Evolutionary conservation across 2,888 invertebrate genomes (phyloP).

Genomic region (Barypeithes pellucidus): DNA sequence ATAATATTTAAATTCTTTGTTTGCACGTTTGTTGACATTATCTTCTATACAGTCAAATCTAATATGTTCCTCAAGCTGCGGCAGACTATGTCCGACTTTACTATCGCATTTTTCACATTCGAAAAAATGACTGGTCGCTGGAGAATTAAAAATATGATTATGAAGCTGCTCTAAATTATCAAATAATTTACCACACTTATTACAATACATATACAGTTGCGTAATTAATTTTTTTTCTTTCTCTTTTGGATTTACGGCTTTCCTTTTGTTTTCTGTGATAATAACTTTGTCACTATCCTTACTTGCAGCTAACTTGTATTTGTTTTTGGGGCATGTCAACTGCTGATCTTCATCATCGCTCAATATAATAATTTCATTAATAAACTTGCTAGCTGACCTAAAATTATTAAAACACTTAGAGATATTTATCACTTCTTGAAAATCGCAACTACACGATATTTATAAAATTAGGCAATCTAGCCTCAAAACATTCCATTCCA

Average conservation of each 20-base stretch:
- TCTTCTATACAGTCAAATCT: not conserved
- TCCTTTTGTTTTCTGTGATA: not conserved
- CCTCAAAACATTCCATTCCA: too few relatives aligned
- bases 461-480: too few relatives aligned
- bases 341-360: too few relatives aligned
- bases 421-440: not conserved
- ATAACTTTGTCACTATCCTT: too few relatives aligned
- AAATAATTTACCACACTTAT: slow-evolving; percentile 38
- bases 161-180: slow-evolving; percentile 23
- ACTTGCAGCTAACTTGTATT: too few relatives aligned
- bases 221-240: not conserved
- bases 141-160: slow-evolving; percentile 20
- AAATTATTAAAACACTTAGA: not conserved
- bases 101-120: not conserved
- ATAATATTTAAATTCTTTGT: not conserved
- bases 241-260: not conserved
- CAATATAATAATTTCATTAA: not conserved
- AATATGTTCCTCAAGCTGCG: not conserved
- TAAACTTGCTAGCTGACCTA: not conserved
- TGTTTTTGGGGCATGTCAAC: too few relatives aligned
- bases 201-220: slow-evolving; percentile 24
- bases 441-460: too few relatives aligned
- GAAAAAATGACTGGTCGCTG: not conserved
- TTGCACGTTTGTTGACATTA: not conserved
- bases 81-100: not conserved